Conservation (phyloP, 2,113 vertebrate species). For the Sprattus sprattus region DNA sequence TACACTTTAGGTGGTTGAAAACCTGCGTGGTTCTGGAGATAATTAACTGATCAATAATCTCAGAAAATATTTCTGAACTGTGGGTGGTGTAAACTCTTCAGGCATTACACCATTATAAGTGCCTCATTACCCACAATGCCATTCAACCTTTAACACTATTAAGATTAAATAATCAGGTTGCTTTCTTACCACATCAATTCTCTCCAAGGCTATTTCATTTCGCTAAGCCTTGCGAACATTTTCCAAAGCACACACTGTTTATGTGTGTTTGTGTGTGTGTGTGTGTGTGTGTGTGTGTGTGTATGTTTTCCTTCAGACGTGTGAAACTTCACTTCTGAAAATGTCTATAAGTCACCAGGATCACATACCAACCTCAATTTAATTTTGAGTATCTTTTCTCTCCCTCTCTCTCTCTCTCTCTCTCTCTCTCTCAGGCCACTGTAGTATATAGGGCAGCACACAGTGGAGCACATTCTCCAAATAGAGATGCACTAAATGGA, state of each 20-base stretch:
- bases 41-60: not conserved
- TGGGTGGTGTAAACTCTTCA: not conserved
- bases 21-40: not conserved
- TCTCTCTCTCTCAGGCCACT: slow-evolving; percentile 43
- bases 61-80: not conserved
- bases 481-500: slow-evolving; percentile 62
- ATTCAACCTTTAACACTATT: not conserved
- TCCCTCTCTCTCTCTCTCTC: slow-evolving; percentile 14
- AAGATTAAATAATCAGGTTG: slow-evolving; percentile 7
- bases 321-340: slow-evolving; percentile 9
- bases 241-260: not conserved
- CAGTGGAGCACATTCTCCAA: slow-evolving; percentile 57
- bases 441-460: slow-evolving; percentile 63
- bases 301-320: not conserved
- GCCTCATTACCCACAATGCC: not conserved
- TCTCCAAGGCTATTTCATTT: not conserved
- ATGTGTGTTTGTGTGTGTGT: not conserved
- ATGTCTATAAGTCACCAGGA: not conserved
- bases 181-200: not conserved
- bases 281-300: not conserved
- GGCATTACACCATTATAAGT: not conserved
- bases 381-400: not conserved
- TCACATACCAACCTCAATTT: not conserved
- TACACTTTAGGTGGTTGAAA: not conserved
- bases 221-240: not conserved